A percentile compares a stretch with the other conserved stretches of the same genome.
Conservation (phyloP, 2,113 vertebrate species). For the Dipodomys spectabilis region DNA sequence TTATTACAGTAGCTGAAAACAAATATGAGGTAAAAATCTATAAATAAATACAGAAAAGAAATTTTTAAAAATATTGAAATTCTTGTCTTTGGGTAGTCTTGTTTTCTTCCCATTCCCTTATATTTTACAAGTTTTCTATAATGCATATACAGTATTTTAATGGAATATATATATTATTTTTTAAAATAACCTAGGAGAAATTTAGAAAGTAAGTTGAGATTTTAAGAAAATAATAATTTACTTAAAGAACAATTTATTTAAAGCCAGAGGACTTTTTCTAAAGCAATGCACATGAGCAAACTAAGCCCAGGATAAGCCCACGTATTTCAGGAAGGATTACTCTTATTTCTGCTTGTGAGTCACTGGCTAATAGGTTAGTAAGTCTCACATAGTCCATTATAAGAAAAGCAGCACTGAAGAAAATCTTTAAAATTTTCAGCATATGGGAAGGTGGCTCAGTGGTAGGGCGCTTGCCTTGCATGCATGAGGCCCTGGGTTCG, state of each 20-base stretch:
- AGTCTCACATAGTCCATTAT: not conserved
- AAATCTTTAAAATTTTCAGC: not conserved
- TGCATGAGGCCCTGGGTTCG: too few species aligned
- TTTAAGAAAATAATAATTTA: conserved; percentile 42
- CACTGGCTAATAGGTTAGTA: not conserved
- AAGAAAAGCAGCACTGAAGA: not conserved
- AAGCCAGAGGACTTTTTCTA: conserved; percentile 31
- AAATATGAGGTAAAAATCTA: not conserved
- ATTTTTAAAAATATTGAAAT: conserved; percentile 18
- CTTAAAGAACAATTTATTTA: conserved; percentile 21
- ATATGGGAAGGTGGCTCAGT: not conserved
- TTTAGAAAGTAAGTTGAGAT: not conserved
- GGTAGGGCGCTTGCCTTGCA: too few species aligned
- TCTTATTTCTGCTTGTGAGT: conserved; percentile 43
- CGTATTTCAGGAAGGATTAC: conserved; percentile 4
- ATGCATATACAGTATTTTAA: conserved; percentile 3
- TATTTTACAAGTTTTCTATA: conserved; percentile 1
- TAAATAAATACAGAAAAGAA: conserved; percentile 32
- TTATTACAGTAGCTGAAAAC: not conserved
- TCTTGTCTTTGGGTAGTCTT: not conserved
- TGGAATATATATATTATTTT: not conserved
- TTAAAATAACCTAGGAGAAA: conserved; percentile 17
- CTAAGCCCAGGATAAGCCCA: not conserved
- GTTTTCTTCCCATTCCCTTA: not conserved
- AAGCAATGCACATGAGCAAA: conserved; percentile 7